Evolutionary conservation across 2,113 vertebrate species (phyloP).

Genomic region (Theropithecus gelada): DNA sequence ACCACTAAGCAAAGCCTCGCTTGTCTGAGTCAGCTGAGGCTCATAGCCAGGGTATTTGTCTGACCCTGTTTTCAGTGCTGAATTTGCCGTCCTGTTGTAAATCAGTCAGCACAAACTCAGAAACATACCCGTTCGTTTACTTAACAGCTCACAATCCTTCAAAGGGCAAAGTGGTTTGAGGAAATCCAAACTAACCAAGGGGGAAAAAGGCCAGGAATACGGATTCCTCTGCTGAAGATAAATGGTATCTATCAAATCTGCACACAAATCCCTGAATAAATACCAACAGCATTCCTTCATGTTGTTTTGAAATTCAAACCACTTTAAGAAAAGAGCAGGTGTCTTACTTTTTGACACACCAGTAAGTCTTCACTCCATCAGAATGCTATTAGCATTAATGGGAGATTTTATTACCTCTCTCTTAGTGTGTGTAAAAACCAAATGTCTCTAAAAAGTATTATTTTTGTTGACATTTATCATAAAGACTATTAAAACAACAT

Average conservation of each 20-base stretch:
- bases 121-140: not conserved
- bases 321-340: slow-evolving; percentile 1
- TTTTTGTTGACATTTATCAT: slow-evolving; percentile 65
- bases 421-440: slow-evolving; percentile 64
- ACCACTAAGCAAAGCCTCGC: not conserved
- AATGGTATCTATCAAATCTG: not conserved
- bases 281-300: not conserved
- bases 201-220: not conserved
- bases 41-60: not conserved
- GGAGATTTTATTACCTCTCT: slow-evolving; percentile 64
- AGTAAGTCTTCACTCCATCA: slow-evolving; percentile 19
- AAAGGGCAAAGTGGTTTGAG: slow-evolving; percentile 42
- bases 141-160: not conserved
- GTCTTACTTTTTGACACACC: not conserved
- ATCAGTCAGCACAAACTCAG: not conserved
- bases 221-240: not conserved
- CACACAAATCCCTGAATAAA: slow-evolving; percentile 29
- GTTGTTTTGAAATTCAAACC: slow-evolving; percentile 39
- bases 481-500: slow-evolving; percentile 67
- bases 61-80: not conserved
- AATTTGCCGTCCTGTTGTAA: slow-evolving; percentile 31
- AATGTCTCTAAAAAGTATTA: slow-evolving; percentile 69
- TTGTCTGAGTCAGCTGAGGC: not conserved
- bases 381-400: slow-evolving; percentile 60
- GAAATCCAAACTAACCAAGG: not conserved